Base-by-base conservation (phyloP, 2,888 invertebrate genomes). In the Adelognathus sp. region DNA sequence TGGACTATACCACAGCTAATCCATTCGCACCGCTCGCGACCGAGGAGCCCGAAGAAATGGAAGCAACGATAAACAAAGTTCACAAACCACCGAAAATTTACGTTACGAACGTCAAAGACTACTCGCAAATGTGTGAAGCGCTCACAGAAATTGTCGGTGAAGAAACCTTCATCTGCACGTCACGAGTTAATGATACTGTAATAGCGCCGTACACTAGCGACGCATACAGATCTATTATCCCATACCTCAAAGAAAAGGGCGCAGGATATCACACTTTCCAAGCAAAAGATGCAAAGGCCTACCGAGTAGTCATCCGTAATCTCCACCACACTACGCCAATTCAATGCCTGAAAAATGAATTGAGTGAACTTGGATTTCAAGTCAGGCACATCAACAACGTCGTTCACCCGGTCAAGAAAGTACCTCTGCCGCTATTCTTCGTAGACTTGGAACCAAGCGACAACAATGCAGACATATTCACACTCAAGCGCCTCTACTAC, bases 391-490 rank as follows among this genome's bases (percentile, higher is more conserved):
- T 78, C 7, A 31, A 63, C 1, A 77, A 77, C 41, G 29, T 71
- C 9, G 29, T 58, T 21, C 69, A 74, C 29, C 58, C 77, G n/a
- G 44, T 61, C 44, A 72, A 78, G 33, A 81, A 80, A 69, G 56
- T 60, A 56, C 75, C 70, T 14, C 44, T 83, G 7, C 72, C 79
- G 18, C 39, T 82, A 21, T 81, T 80, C 33, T 79, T 75, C n/a
- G 61, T 82, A 2, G 80, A 83, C 33, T 76, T 82, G 16, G 74
- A 78, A 71, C 80, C 80, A 14, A 36, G 54, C 1, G 56, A 71
- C 21, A 83, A 72, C 9, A 72, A 63, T 14, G 80, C 76, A 58
- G 58, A 73, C n/a, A 81, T 81, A 9, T 82, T 76, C 44, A 58
- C 80, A 24, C 39, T 75, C n/a, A 31, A 66, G 69, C 58, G 50